Evolutionary conservation across 2,888 invertebrate species (phyloP), one percentile per base, ranked within the genome.

Genomic region (Drosophila mulleri): DNA sequence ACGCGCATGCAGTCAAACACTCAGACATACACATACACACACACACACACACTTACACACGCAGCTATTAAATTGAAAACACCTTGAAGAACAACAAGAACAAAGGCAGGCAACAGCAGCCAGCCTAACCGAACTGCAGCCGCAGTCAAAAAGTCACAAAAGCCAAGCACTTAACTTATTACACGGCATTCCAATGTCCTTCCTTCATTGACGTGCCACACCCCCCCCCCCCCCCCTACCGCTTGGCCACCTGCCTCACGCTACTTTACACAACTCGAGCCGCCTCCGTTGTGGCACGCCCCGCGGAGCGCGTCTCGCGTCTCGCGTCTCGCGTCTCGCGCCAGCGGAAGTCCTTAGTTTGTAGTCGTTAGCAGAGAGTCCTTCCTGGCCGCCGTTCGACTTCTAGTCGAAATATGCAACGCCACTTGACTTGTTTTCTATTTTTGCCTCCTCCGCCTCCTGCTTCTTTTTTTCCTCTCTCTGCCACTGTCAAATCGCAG

Each of bases 131-230:
- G 12, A 56, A 82, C 61, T 82, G 88, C 83, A 83, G 63, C 60
- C 64, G 52, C 62, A 72, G 80, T 68, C 74, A 56, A 88, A 74
- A 80, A 84, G 78, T 61, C 82, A 73, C 72, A 88, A 90, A 86
- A 86, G 89, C 63, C 81, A 20, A 90, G 90, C 90, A 90, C 90
- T 84, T 83, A 83, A 84, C 84, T 90, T 84, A 90, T 84, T 86
- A 90, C 90, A 88, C 83, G 84, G 90, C 87, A 86, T 88, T 82
- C 76, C 73, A 66, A 75, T 72, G 73, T 72, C 71, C 72, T 77
- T 81, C 67, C 73, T 70, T 57, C 57, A 64, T 42, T 68, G 63
- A 63, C 57, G 72, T 61, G 75, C 61, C 39, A 54, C 53, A 54
- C 59, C 39, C 18, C 18, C 4, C 18, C 18, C 8, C 0, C 2